Percentiles rank a stretch among this genome's conserved stretches.
phyloP scores from a whole-genome alignment of 2,888 invertebrate species.

The Lasioglossum oenotherae region DNA sequence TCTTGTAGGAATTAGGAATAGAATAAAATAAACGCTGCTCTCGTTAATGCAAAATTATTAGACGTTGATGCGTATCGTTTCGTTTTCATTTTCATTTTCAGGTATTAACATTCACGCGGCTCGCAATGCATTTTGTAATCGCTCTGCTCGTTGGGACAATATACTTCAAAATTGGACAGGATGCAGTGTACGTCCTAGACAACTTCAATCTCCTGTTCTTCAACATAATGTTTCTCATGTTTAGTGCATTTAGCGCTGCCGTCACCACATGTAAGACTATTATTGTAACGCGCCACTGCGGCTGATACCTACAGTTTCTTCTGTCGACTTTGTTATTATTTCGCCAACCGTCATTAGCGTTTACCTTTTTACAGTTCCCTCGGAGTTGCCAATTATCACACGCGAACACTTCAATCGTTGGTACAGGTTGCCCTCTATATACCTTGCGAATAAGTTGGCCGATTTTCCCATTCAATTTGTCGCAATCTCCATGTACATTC shows the following conservation, averaged over 20 bases:
- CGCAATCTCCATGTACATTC: slow-evolving; percentile 89
- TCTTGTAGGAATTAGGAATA: no score
- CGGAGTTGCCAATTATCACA: slow-evolving; percentile 92
- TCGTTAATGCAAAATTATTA: background rate
- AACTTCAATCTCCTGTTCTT: slow-evolving; percentile 96
- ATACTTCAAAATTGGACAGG: slow-evolving; percentile 94
- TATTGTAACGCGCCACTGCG: background rate
- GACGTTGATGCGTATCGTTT: background rate
- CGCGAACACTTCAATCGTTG: slow-evolving; percentile 95
- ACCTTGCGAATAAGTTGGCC: slow-evolving; percentile 90
- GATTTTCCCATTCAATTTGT: slow-evolving; percentile 92
- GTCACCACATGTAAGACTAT: slow-evolving; percentile 93
- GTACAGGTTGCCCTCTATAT: slow-evolving; percentile 94
- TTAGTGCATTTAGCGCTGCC: slow-evolving; percentile 96
- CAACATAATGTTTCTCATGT: slow-evolving; percentile 97
- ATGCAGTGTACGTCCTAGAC: slow-evolving; percentile 92
- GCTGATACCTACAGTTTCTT: background rate
- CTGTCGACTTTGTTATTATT: background rate
- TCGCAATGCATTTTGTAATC: slow-evolving; percentile 92
- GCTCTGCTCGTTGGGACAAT: slow-evolving; percentile 93
- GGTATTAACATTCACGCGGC: slow-evolving; percentile 91
- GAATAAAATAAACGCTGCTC: background rate
- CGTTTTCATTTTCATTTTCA: slow-evolving; percentile 72
- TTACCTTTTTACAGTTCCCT: slow-evolving; percentile 88
- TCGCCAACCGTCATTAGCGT: background rate